phyloP scores from a whole-genome alignment of 2,888 invertebrate genomes.

The Sphaerophoria taeniata region DNA sequence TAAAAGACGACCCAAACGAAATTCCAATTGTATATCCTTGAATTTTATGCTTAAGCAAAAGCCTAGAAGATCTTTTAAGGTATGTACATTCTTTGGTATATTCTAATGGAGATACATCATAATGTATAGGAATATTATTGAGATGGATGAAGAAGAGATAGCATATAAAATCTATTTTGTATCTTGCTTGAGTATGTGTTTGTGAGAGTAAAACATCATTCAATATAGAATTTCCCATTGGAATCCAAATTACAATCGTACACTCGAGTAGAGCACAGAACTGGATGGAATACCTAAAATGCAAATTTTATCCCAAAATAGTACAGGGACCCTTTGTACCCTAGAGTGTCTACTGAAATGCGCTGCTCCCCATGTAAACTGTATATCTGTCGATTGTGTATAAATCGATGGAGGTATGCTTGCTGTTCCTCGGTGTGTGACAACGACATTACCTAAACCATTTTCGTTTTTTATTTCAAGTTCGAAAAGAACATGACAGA shows the following conservation, averaged over 20 bases:
- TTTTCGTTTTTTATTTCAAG: constrained; percentile 22
- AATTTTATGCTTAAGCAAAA: constrained; percentile 54
- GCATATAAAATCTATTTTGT: constrained; percentile 54
- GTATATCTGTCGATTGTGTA: not conserved
- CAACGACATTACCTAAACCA: not conserved
- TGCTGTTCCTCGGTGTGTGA: not conserved
- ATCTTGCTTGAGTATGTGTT: constrained; percentile 5
- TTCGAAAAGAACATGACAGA: constrained; percentile 28
- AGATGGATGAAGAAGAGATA: constrained; percentile 34
- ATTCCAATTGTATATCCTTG: constrained; percentile 56
- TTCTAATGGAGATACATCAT: not conserved
- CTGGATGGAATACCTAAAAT: constrained; percentile 62
- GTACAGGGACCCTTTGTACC: constrained; percentile 30
- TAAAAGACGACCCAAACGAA: constrained; percentile 11
- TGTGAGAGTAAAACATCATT: constrained; percentile 43
- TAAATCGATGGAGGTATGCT: not conserved
- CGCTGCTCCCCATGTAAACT: constrained; percentile 37
- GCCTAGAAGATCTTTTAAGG: constrained; percentile 60
- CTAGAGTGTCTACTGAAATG: constrained; percentile 1
- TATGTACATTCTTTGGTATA: not conserved
- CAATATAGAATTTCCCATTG: constrained; percentile 58
- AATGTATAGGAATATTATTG: constrained; percentile 41
- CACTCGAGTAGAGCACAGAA: constrained; percentile 19
- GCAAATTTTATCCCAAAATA: constrained; percentile 69
- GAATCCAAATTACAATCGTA: constrained; percentile 64